These are phyloP conservation scores for Heliconius sara DNA, from an alignment of 2,888 invertebrate species.

Conservation along the genomic window DNA sequence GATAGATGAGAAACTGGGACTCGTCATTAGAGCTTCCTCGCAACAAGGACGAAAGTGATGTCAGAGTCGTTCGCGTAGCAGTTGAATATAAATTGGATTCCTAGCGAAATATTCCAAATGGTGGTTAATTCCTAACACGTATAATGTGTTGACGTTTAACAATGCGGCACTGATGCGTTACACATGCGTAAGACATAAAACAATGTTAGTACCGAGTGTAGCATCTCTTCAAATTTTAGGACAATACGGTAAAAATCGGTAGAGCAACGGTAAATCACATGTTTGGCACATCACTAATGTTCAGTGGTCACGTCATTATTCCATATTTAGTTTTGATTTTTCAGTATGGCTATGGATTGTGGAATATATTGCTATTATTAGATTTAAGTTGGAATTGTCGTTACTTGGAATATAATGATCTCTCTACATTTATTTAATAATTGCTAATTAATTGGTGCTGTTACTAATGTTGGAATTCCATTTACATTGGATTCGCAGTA, in stretches of 20 bases:
- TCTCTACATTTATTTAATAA: not conserved
- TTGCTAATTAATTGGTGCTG: not conserved
- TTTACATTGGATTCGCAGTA: slow-evolving; percentile 30
- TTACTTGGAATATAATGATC: not conserved
- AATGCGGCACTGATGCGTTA: slow-evolving; percentile 46
- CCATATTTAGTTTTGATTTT: slow-evolving; percentile 18
- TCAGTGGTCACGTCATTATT: slow-evolving; percentile 40
- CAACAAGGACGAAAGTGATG: slow-evolving; percentile 78
- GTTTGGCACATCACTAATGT: slow-evolving; percentile 42
- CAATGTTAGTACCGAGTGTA: slow-evolving; percentile 29
- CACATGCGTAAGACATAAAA: slow-evolving; percentile 39
- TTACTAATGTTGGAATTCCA: slow-evolving; percentile 15
- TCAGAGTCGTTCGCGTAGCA: slow-evolving; percentile 66
- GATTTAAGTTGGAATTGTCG: not conserved
- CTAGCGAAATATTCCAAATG: slow-evolving; percentile 57
- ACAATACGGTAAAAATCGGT: slow-evolving; percentile 41
- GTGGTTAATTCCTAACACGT: slow-evolving; percentile 69
- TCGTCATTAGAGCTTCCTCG: slow-evolving; percentile 67
- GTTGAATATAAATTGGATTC: slow-evolving; percentile 66
- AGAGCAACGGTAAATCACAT: slow-evolving; percentile 37
- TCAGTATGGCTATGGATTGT: not conserved
- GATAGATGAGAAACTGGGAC: slow-evolving; percentile 78
- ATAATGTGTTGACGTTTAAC: slow-evolving; percentile 58
- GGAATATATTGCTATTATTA: not conserved
- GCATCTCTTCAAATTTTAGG: slow-evolving; percentile 32